Base-by-base conservation (phyloP, 2,888 invertebrate species). In the Rotaria magnacalcarata region DNA sequence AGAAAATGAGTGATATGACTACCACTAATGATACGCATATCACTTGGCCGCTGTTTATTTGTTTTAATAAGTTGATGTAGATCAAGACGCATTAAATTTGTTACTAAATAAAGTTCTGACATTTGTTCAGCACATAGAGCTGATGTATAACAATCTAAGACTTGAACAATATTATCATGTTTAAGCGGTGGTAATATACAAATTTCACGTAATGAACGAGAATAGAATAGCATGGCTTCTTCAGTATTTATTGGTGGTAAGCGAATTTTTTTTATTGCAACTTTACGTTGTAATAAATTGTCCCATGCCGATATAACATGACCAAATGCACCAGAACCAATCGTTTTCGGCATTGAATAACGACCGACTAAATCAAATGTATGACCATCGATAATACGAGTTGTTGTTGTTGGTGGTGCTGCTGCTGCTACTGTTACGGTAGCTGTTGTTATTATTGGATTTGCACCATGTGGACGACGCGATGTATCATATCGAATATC, bases 141-240 rank as follows among this genome's bases (percentile, higher is more conserved):
- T 14, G 88, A 88, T 24, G 88, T 89, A 10, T 89, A 87, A n/a
- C 89, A 87, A 85, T 89, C 89, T 85, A 88, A 88, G 2, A 89
- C 88, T 8, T 88, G 87, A 24, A 89, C 88, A 80, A 88, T 74
- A 50, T 88, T 88, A 52, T 88, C 88, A 43, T 88, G 88, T 41
- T 87, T 60, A 41, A 88, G 54, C 50, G 85, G 86, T 27, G 87
- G 75, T 85, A 88, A 27, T 41, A 87, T 80, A 19, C 85, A 60
- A 16, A 88, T 85, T 86, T 88, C 87, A 19, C 87, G 87, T 27
- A 88, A 67, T 19, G 87, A 87, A 67, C 80, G 80, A 24, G 80
- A 47, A 43, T 47, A 80, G 3, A 47, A 80, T 47, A 80, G 47
- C 34, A 24, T 43, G 4, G 43, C 47, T 80, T 80, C 80, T 6